phyloP scores from a whole-genome alignment of 2,888 invertebrate genomes.

The Terebella lapidaria region DNA sequence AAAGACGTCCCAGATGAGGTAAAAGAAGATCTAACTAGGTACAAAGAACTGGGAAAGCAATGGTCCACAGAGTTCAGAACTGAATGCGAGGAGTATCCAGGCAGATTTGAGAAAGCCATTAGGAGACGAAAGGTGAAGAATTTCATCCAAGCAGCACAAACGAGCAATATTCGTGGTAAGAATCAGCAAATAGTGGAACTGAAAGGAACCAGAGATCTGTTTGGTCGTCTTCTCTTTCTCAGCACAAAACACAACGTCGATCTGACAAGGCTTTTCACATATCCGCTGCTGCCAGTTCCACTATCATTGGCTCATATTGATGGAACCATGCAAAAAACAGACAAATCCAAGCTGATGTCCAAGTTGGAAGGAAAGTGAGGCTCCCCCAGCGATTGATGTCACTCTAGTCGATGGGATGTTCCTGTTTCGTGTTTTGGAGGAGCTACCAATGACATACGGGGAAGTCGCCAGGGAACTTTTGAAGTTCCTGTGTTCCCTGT shows the following conservation, averaged over 20 bases:
- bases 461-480: neutral
- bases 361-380: neutral
- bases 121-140: neutral
- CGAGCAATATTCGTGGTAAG: neutral
- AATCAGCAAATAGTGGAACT: neutral
- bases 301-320: conserved; percentile 3
- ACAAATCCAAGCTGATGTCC: neutral
- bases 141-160: neutral
- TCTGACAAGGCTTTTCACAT: neutral
- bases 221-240: neutral
- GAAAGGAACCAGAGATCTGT: neutral
- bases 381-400: neutral
- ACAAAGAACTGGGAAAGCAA: neutral
- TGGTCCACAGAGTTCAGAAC: neutral
- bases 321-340: conserved; percentile 1
- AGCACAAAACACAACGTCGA: neutral
- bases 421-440: neutral
- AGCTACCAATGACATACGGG: neutral
- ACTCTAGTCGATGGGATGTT: conserved; percentile 2
- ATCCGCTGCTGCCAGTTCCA: neutral
- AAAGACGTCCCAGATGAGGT: neutral
- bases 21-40: neutral
- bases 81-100: too few relatives aligned
- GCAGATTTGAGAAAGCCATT: neutral
- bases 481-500: neutral